Conservation (phyloP, 2,888 invertebrate genomes). For the Nephrotoma flavescens region DNA sequence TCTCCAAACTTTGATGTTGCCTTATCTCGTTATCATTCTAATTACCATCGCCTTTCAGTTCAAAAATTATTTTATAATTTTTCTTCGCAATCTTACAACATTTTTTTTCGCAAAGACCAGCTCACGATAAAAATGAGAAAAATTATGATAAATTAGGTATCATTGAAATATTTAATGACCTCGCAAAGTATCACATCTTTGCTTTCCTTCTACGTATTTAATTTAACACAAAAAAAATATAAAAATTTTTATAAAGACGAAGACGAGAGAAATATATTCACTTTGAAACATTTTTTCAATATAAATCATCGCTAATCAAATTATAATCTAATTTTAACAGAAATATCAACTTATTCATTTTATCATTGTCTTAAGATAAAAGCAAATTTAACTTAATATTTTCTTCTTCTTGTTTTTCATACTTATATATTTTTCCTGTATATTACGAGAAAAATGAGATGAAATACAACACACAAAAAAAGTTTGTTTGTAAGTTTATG, state of each 20-base stretch:
- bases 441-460: not conserved
- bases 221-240: not conserved
- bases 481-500: not conserved
- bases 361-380: not conserved
- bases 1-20: not conserved
- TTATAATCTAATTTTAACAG: not conserved
- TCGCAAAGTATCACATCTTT: not conserved
- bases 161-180: not conserved
- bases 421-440: not conserved
- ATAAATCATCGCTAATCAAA: not conserved
- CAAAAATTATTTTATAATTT: not conserved
- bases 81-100: not conserved
- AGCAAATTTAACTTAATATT: not conserved
- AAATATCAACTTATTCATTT: not conserved
- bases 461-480: not conserved
- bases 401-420: not conserved
- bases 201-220: not conserved
- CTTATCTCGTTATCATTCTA: not conserved
- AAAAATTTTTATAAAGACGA: not conserved
- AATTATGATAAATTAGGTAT: not conserved
- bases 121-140: not conserved
- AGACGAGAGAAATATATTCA: not conserved
- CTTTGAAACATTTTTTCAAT: not conserved
- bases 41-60: not conserved
- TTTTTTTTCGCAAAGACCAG: not conserved